Conservation (phyloP, 2,888 invertebrate genomes). For the Notocelia uddmanniana region DNA sequence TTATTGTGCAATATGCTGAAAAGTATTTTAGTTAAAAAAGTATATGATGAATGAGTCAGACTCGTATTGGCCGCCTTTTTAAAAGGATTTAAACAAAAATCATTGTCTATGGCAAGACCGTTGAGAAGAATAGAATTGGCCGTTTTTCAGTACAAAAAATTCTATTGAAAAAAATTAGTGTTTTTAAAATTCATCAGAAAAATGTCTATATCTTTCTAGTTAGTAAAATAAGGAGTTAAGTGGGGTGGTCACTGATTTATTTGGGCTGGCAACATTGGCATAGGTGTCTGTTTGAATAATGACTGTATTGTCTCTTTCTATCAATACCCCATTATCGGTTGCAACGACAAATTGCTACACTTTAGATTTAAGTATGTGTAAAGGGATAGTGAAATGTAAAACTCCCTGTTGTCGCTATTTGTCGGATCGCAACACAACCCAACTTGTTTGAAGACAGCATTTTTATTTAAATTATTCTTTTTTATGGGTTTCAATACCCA, state of each 20-base stretch:
- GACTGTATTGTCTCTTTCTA: too few relatives aligned
- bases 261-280: constrained; percentile 23
- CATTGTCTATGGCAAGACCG: constrained; percentile 49
- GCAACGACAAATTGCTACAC: too few relatives aligned
- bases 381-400: not conserved
- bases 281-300: too few relatives aligned
- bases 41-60: constrained; percentile 24
- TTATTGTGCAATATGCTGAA: not conserved
- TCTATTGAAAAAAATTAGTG: constrained; percentile 60
- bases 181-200: constrained; percentile 52
- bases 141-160: constrained; percentile 82
- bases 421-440: too few relatives aligned
- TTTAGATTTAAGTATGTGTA: too few relatives aligned
- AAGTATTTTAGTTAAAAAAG: not conserved
- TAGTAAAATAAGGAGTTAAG: constrained; percentile 52
- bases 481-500: too few relatives aligned
- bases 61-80: constrained; percentile 25
- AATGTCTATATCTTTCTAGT: constrained; percentile 57
- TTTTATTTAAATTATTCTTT: too few relatives aligned
- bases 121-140: constrained; percentile 60
- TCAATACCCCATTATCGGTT: too few relatives aligned
- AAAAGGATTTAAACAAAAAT: constrained; percentile 25
- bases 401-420: too few relatives aligned
- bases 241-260: constrained; percentile 18
- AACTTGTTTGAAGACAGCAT: too few relatives aligned